phyloP scores from a whole-genome alignment of 1,140 invertebrate species.

The Calephelis nemesis region DNA sequence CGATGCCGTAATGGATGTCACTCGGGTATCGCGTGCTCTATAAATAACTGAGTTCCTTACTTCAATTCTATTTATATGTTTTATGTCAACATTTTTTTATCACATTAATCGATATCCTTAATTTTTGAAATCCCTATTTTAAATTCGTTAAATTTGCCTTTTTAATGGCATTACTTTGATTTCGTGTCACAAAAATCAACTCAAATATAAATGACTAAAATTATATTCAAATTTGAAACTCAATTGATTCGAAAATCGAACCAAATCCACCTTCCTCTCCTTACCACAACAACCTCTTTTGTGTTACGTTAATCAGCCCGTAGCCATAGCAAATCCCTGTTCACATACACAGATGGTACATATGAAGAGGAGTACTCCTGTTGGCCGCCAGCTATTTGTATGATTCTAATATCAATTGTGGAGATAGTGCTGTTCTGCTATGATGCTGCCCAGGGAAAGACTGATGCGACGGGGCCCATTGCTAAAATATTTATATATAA shows the following conservation, averaged over 20 bases:
- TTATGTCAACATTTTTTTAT: constrained; percentile 3
- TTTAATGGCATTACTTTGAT: background rate
- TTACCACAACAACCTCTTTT: constrained; percentile 41
- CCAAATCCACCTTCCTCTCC: constrained; percentile 18
- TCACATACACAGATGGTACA: constrained; percentile 83
- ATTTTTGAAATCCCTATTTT: background rate
- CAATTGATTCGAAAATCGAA: background rate
- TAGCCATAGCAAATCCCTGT: constrained; percentile 56
- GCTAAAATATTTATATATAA: constrained; percentile 93
- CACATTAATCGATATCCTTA: background rate
- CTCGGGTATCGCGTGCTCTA: constrained; percentile 40
- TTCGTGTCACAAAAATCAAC: background rate
- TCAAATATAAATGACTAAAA: background rate
- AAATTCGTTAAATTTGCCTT: background rate
- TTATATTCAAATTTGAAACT: too few species aligned
- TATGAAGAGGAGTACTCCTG: constrained; percentile 94
- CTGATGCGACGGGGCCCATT: constrained; percentile 84
- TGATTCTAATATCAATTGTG: constrained; percentile 87
- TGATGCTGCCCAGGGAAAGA: constrained; percentile 80
- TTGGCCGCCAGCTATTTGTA: constrained; percentile 91
- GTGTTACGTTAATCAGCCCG: constrained; percentile 56
- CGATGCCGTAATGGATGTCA: constrained; percentile 41
- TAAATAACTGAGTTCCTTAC: constrained; percentile 34
- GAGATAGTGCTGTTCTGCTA: constrained; percentile 86
- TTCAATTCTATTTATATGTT: constrained; percentile 28